Conservation (phyloP, 2,888 invertebrate species). For the Diarsia dahlii region DNA sequence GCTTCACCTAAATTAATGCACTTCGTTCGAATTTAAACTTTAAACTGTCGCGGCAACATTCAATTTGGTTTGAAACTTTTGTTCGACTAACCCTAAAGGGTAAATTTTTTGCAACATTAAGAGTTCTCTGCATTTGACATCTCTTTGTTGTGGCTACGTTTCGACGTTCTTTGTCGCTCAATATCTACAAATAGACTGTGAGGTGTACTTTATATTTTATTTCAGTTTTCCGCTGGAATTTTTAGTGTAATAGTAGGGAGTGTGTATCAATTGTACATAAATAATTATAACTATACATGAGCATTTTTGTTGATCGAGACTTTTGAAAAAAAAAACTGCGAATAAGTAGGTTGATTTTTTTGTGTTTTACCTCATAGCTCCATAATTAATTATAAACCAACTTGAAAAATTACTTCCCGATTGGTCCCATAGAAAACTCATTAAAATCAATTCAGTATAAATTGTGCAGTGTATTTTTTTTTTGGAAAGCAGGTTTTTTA, state of each 20-base stretch:
- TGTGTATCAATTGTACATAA: background rate
- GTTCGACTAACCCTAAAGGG: constrained; percentile 29
- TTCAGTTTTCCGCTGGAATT: background rate
- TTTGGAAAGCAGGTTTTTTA: background rate
- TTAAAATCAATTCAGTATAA: too few relatives aligned
- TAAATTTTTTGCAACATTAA: constrained; percentile 60
- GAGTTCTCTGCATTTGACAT: constrained; percentile 65
- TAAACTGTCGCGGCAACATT: constrained; percentile 14
- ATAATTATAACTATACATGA: background rate
- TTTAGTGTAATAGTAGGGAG: background rate
- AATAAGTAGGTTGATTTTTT: too few relatives aligned
- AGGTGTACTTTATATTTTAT: constrained; percentile 49
- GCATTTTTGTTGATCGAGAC: background rate
- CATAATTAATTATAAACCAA: too few relatives aligned
- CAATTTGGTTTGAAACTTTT: constrained; percentile 34
- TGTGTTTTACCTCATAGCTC: too few relatives aligned
- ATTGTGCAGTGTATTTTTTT: too few relatives aligned
- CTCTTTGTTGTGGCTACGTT: constrained; percentile 65
- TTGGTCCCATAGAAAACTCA: too few relatives aligned
- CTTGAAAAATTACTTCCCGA: too few relatives aligned
- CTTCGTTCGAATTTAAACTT: constrained; percentile 30
- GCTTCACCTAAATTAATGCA: constrained; percentile 30
- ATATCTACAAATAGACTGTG: constrained; percentile 59
- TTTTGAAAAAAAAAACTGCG: background rate
- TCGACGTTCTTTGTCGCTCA: constrained; percentile 67